Evolutionary conservation across 2,797 vertebrate species (phyloP).

Genomic region (Phalanger gymnotis): DNA sequence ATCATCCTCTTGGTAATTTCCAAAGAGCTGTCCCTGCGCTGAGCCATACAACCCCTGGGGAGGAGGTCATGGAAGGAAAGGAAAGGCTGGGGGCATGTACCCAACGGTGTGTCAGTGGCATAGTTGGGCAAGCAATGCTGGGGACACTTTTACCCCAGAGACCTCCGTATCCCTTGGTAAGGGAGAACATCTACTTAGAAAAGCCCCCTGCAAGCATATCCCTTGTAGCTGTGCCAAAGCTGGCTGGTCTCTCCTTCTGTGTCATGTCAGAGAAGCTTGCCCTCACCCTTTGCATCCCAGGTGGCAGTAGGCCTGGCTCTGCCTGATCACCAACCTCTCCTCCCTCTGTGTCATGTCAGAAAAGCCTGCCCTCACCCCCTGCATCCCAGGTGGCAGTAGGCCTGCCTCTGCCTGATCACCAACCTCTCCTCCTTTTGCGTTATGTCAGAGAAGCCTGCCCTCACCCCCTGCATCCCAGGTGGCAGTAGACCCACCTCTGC

Average conservation of each 20-base stretch:
- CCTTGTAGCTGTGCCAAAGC: neutral
- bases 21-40: neutral
- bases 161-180: neutral
- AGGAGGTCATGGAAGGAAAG: neutral
- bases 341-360: neutral
- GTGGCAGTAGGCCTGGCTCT: neutral
- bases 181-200: neutral
- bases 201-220: neutral
- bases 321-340: slow-evolving; percentile 27
- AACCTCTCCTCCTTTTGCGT: neutral
- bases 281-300: neutral
- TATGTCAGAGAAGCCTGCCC: neutral
- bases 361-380: neutral
- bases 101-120: neutral
- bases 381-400: neutral
- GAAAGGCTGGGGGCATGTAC: neutral
- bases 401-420: neutral
- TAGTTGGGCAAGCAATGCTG: neutral
- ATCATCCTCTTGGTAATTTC: neutral
- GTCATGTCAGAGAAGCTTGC: neutral
- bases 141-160: neutral
- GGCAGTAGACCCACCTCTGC: neutral
- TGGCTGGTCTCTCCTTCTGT: neutral
- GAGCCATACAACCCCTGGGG: neutral
- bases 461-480: neutral